These are phyloP conservation scores for Drosophila nannoptera DNA, from an alignment of 1,140 invertebrate genomes.

Conservation along the genomic window DNA sequence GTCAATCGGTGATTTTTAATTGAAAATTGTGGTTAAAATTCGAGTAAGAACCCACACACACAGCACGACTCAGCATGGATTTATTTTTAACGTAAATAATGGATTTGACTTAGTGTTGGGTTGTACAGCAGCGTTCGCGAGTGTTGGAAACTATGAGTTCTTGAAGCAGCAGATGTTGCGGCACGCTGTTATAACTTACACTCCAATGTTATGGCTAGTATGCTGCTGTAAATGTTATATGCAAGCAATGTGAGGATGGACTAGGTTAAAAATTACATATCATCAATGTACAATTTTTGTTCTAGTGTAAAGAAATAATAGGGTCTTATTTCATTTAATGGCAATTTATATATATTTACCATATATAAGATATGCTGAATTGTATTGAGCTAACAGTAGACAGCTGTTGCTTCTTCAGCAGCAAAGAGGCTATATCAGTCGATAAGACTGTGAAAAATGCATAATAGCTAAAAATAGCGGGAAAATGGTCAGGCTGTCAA, in stretches of 20 bases:
- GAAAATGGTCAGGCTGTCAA: not conserved
- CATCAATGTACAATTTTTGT: too few relatives aligned
- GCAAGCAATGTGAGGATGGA: not conserved
- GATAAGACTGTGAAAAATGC: too few relatives aligned
- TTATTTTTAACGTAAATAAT: slow-evolving; percentile 51
- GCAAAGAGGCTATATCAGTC: too few relatives aligned
- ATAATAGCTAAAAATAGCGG: not conserved
- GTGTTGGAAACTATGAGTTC: slow-evolving; percentile 19
- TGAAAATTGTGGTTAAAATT: slow-evolving; percentile 20
- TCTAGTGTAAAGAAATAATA: too few relatives aligned
- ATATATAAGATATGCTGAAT: not conserved
- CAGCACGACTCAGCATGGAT: slow-evolving; percentile 27
- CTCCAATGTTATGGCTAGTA: not conserved
- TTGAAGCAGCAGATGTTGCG: slow-evolving; percentile 1
- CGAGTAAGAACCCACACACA: slow-evolving; percentile 19
- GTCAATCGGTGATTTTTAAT: slow-evolving; percentile 31
- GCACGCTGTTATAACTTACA: slow-evolving; percentile 5
- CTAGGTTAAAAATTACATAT: too few relatives aligned
- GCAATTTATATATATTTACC: not conserved
- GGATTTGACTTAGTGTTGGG: slow-evolving; percentile 37
- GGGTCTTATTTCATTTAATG: too few relatives aligned
- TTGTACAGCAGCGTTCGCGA: not conserved
- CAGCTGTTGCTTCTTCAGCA: not conserved
- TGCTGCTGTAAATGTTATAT: not conserved
- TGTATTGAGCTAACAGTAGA: not conserved